A percentile compares a stretch with the other conserved stretches of the same genome.
These are phyloP conservation scores for Phragmatobia fuliginosa DNA, from an alignment of 2,888 invertebrate genomes.

Conservation along the genomic window DNA sequence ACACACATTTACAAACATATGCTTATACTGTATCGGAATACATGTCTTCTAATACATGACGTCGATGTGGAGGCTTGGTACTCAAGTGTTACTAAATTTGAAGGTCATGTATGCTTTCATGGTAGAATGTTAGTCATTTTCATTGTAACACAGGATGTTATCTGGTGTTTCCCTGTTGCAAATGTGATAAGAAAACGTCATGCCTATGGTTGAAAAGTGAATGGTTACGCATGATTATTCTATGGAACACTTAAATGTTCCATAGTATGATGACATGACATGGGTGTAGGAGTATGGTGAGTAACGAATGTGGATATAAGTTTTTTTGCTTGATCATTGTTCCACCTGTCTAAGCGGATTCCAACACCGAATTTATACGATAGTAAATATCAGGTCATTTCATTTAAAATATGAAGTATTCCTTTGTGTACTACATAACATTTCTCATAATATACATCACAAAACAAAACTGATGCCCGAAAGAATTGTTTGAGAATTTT, in stretches of 20 bases:
- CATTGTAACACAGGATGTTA: slow-evolving; percentile 42
- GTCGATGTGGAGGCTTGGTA: slow-evolving; percentile 56
- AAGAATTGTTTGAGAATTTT: too few species aligned
- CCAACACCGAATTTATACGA: background rate
- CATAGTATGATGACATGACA: background rate
- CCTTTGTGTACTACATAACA: too few species aligned
- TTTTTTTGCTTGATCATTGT: background rate
- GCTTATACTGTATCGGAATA: slow-evolving; percentile 9
- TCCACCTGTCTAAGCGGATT: background rate
- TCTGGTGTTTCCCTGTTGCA: slow-evolving; percentile 59
- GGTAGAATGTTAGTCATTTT: slow-evolving; percentile 51
- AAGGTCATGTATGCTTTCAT: slow-evolving; percentile 48
- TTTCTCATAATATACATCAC: too few species aligned
- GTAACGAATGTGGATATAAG: background rate
- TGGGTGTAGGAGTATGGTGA: background rate
- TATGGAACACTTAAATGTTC: slow-evolving; percentile 31
- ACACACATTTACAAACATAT: background rate
- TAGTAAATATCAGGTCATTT: background rate
- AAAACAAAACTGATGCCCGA: too few species aligned
- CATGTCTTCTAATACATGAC: slow-evolving; percentile 34
- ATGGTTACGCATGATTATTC: slow-evolving; percentile 31
- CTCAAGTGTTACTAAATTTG: slow-evolving; percentile 48
- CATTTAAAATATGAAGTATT: too few species aligned
- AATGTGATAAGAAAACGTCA: slow-evolving; percentile 34
- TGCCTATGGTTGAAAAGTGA: slow-evolving; percentile 30